Conservation (phyloP, 1,140 invertebrate genomes). For the Atopsyche davidsoni region DNA sequence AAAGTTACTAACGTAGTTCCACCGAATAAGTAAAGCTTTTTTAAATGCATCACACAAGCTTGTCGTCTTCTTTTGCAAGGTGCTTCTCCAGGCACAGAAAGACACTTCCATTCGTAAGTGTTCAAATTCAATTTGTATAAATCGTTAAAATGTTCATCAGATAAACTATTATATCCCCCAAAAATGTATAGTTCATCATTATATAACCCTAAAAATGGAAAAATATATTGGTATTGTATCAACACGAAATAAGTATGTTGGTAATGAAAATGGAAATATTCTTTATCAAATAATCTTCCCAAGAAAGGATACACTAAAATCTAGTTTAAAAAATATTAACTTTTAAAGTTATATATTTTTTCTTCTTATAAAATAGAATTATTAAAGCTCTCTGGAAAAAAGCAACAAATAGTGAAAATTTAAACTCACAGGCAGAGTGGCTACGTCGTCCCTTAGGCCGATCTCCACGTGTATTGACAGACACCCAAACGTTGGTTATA, state of each 20-base stretch:
- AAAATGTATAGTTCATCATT: conserved; percentile 76
- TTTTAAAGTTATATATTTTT: too few relatives aligned
- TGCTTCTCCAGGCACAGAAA: conserved; percentile 53
- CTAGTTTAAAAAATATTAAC: too few relatives aligned
- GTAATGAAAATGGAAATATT: too few relatives aligned
- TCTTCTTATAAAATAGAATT: too few relatives aligned
- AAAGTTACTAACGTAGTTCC: conserved; percentile 63
- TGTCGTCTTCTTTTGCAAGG: conserved; percentile 71
- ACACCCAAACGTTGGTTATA: conserved; percentile 59
- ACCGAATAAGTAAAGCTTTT: conserved; percentile 75
- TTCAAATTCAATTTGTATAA: conserved; percentile 64
- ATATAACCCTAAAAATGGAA: conserved; percentile 60
- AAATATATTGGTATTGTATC: conserved; percentile 7
- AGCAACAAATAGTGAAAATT: too few relatives aligned
- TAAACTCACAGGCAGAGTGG: conserved; percentile 76
- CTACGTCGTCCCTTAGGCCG: conserved; percentile 70
- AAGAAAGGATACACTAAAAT: too few relatives aligned
- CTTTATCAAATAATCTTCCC: too few relatives aligned
- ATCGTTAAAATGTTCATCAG: conserved; percentile 75
- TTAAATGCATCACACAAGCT: conserved; percentile 65
- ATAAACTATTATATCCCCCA: conserved; percentile 77
- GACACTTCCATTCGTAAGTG: conserved; percentile 55
- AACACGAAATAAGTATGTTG: too few relatives aligned
- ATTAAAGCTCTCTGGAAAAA: too few relatives aligned
- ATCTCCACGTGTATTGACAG: conserved; percentile 50